These are phyloP conservation scores for Lasioglossum albipes DNA, from an alignment of 1,140 invertebrate species.

Conservation along the genomic window DNA sequence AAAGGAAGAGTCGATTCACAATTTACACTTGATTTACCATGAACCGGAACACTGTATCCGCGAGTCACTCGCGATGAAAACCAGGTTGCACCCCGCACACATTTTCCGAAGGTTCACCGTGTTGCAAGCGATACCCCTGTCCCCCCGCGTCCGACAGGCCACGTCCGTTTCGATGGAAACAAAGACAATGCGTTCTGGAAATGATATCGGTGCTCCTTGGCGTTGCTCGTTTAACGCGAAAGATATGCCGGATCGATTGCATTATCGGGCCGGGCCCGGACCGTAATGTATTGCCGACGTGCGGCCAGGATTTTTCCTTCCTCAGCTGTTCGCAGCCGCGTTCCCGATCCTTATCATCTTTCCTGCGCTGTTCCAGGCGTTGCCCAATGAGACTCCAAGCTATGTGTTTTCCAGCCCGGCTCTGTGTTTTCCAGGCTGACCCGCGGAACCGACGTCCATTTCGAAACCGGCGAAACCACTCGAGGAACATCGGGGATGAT, in stretches of 20 bases:
- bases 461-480: no score
- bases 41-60: not conserved
- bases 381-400: slow-evolving; percentile 9
- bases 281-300: slow-evolving; percentile 45
- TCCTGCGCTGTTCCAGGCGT: slow-evolving; percentile 25
- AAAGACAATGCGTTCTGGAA: slow-evolving; percentile 30
- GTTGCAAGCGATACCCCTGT: not conserved
- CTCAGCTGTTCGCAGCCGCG: not conserved
- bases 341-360: slow-evolving; percentile 44
- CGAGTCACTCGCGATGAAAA: no score
- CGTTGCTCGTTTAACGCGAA: slow-evolving; percentile 42
- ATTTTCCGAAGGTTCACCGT: not conserved
- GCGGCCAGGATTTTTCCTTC: slow-evolving; percentile 37
- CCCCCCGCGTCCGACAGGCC: not conserved
- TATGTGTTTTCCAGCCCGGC: not conserved
- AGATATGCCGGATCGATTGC: slow-evolving; percentile 55
- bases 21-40: no score
- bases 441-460: not conserved
- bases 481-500: no score
- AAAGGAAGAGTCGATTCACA: no score
- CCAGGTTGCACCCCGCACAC: not conserved
- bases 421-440: no score
- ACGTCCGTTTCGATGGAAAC: slow-evolving; percentile 12
- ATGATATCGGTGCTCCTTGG: slow-evolving; percentile 28
- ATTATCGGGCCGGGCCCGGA: slow-evolving; percentile 42